These are phyloP conservation scores for Enteromius unitaeniatus DNA, from an alignment of 2,797 vertebrate species.

Conservation along the genomic window DNA sequence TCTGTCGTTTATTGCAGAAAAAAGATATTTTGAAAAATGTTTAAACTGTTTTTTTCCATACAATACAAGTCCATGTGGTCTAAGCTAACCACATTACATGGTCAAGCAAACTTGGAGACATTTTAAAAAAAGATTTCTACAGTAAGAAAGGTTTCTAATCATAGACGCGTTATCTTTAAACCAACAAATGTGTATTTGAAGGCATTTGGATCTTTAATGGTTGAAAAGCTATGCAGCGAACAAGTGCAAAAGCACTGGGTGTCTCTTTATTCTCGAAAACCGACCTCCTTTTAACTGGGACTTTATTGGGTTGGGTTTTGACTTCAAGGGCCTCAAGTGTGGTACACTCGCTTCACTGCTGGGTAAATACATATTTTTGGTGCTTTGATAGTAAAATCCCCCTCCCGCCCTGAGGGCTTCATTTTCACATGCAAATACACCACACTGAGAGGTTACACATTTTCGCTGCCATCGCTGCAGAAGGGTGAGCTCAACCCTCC, in stretches of 20 bases:
- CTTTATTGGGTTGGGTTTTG: conserved; percentile 6
- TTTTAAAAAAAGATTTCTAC: not conserved
- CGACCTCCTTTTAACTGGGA: not conserved
- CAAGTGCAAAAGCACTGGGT: not conserved
- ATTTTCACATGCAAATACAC: conserved; percentile 52
- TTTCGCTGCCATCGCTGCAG: not conserved
- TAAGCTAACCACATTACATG: not conserved
- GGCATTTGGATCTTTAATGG: not conserved
- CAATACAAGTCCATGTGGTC: not conserved
- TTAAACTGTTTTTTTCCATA: not conserved
- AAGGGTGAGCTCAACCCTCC: conserved; percentile 13
- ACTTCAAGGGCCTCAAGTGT: not conserved
- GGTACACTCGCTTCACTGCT: not conserved
- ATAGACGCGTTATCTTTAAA: not conserved
- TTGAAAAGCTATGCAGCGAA: not conserved
- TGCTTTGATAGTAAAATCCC: conserved; percentile 51
- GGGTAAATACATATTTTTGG: not conserved
- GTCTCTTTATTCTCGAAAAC: not conserved
- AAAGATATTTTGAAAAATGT: not conserved
- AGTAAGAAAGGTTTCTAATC: not conserved
- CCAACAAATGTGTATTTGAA: not conserved
- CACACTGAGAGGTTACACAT: conserved; percentile 27
- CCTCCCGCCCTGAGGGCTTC: conserved; percentile 17
- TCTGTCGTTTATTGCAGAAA: not conserved
- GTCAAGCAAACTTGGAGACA: not conserved